These are phyloP conservation scores for Reticulitermes lucifugus DNA, from an alignment of 2,888 invertebrate species.

Conservation along the genomic window DNA sequence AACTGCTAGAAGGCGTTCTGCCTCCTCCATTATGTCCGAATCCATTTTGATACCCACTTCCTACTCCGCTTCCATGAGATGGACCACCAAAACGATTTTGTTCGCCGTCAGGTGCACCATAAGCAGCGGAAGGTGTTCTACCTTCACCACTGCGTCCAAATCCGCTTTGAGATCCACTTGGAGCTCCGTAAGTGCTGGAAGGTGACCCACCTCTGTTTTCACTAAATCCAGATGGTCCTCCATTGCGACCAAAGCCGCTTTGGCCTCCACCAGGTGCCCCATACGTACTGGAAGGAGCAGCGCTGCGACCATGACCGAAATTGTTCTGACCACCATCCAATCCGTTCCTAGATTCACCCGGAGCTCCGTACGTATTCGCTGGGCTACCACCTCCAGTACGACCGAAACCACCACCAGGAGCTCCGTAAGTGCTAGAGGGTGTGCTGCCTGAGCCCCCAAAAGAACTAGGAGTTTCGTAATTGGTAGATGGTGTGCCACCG, in stretches of 20 bases:
- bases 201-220: constrained; percentile 3
- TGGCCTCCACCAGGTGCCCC: constrained; percentile 44
- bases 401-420: constrained; percentile 37
- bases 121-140: constrained; percentile 36
- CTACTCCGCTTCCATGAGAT: constrained; percentile 25
- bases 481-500: constrained; percentile 24
- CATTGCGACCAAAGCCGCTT: constrained; percentile 20
- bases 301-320: constrained; percentile 26
- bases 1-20: constrained; percentile 45
- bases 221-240: constrained; percentile 21
- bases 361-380: constrained; percentile 43
- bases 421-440: constrained; percentile 46
- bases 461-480: constrained; percentile 35
- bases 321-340: constrained; percentile 19
- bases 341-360: constrained; percentile 14
- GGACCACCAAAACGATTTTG: constrained; percentile 37
- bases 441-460: constrained; percentile 28
- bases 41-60: constrained; percentile 20
- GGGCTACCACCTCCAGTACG: constrained; percentile 31
- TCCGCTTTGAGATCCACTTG: constrained; percentile 30
- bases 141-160: constrained; percentile 36
- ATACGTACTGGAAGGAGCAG: constrained; percentile 47
- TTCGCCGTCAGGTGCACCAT: constrained; percentile 38
- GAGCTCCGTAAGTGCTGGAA: constrained; percentile 38
- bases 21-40: constrained; percentile 36